phyloP scores from a whole-genome alignment of 2,888 invertebrate genomes.

The Lithophane ornitopus region DNA sequence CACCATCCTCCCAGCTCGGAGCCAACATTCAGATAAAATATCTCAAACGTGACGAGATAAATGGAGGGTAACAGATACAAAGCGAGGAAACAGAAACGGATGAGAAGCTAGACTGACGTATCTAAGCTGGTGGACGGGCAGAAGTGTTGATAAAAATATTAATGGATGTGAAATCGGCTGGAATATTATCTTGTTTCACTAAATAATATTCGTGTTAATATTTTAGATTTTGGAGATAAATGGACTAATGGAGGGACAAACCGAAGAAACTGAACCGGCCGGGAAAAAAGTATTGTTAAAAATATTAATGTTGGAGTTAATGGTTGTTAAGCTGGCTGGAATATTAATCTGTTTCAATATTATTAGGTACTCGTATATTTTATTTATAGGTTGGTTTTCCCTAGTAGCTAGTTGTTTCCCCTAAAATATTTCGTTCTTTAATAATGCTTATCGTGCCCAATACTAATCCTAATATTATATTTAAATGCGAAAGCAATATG shows the following conservation, averaged over 20 bases:
- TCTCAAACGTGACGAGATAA: constrained; percentile 54
- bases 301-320: constrained; percentile 20
- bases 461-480: too few relatives aligned
- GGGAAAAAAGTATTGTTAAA: constrained; percentile 34
- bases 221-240: too few relatives aligned
- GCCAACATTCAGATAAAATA: constrained; percentile 60
- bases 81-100: constrained; percentile 34
- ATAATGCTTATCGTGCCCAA: background rate
- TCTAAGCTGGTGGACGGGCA: constrained; percentile 22
- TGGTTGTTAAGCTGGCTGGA: background rate
- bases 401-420: background rate
- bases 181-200: background rate
- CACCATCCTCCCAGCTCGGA: constrained; percentile 23
- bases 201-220: background rate
- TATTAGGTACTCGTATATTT: background rate
- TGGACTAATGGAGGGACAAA: constrained; percentile 44
- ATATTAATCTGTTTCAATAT: background rate
- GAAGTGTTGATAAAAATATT: constrained; percentile 38
- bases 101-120: constrained; percentile 37
- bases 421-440: background rate
- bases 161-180: background rate
- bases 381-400: background rate
- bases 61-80: constrained; percentile 51
- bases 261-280: constrained; percentile 24
- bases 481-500: too few relatives aligned